Evolutionary conservation across 1,140 invertebrate species (phyloP), one percentile per base, ranked within the genome.

Genomic region (Euwallacea fornicatus): DNA sequence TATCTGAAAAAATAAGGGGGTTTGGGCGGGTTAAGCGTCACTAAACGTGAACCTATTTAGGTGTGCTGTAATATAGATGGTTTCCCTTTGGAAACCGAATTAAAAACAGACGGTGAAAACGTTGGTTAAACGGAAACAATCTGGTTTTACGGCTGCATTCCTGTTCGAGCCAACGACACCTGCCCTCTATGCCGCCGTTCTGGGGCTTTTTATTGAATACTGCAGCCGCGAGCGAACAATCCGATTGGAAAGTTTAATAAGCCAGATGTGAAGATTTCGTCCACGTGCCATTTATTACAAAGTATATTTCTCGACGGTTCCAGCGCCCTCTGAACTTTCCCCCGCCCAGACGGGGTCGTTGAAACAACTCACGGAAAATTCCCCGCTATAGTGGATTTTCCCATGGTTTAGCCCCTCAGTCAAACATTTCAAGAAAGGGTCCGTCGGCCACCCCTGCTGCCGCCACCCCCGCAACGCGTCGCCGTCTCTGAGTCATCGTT

Each of bases 401-500:
- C 64, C 64, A 66, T 66, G 64, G 43, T 43, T n/a, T 55, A 33
- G 64, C 64, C 64, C 64, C 64, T 41, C 62, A 65, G 44, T 65
- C 13, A 56, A 66, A 55, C 66, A 44, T 67, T 67, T 67, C 13
- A 67, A 66, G 63, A 66, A 66, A 59, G 66, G 66, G 54, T 67
- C 54, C 56, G 66, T 59, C 44, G 55, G 21, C 55, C 59, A 61
- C 59, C 42, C 66, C 66, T 43, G 33, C 7, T 9, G 15, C 66
- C 7, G 54, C 66, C 66, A 21, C 42, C 56, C 54, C 16, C 55
- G 16, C 21, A 9, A 13, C 43, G 42, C 41, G 41, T 47, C 70
- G 65, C 71, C 72, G 63, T 61, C 73, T 74, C 73, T 74, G 73
- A 74, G 73, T 74, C 73, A 74, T 76, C 72, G 73, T 67, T 59